Percentiles rank a stretch among this genome's conserved stretches.
phyloP scores from a whole-genome alignment of 2,113 vertebrate species.

The Amblyornis subalaris region DNA sequence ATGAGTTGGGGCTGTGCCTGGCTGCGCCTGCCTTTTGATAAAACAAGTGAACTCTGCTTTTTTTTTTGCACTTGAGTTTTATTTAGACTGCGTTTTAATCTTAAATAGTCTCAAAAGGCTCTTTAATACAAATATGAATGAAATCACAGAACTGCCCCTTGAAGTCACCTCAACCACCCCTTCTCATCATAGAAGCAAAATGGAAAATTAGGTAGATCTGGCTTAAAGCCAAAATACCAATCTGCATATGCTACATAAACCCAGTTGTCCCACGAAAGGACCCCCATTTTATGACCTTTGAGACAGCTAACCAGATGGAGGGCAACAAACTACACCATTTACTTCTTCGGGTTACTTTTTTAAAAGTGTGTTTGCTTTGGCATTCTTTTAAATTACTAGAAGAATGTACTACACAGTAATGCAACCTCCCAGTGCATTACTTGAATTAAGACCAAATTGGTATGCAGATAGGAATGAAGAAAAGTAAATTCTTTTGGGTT shows the following conservation, averaged over 20 bases:
- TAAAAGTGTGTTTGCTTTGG: constrained; percentile 1
- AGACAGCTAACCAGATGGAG: constrained; percentile 55
- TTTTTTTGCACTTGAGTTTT: not conserved
- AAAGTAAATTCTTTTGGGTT: constrained; percentile 9
- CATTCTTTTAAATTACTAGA: constrained; percentile 10
- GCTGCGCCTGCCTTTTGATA: not conserved
- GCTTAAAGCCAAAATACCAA: constrained; percentile 63
- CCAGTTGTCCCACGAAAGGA: constrained; percentile 58
- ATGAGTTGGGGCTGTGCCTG: not conserved
- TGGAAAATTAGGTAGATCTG: constrained; percentile 65
- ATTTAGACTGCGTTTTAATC: constrained; percentile 33
- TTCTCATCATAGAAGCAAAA: constrained; percentile 51
- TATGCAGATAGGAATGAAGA: not conserved
- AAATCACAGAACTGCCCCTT: constrained; percentile 46
- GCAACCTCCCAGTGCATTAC: not conserved
- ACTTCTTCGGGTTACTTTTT: not conserved
- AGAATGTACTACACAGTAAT: not conserved
- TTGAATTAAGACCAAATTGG: not conserved
- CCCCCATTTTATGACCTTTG: constrained; percentile 56
- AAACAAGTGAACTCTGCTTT: not conserved
- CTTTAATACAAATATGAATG: constrained; percentile 57
- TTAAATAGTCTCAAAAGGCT: constrained; percentile 34
- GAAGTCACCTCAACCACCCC: constrained; percentile 16
- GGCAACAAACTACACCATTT: constrained; percentile 41
- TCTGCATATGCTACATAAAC: constrained; percentile 66